phyloP scores from a whole-genome alignment of 2,888 invertebrate genomes.

The Lochmaea capreae region DNA sequence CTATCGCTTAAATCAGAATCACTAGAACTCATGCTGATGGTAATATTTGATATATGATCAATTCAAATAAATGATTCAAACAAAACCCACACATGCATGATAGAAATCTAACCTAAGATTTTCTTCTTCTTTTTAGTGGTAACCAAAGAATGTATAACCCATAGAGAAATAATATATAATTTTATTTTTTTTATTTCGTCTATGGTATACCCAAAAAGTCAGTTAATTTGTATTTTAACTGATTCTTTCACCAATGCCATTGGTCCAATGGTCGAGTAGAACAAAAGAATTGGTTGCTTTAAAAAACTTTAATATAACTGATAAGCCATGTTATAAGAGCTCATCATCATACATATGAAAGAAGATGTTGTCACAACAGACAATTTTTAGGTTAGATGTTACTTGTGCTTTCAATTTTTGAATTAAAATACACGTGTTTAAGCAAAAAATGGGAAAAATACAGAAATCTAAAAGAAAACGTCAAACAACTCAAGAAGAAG shows the following conservation, averaged over 20 bases:
- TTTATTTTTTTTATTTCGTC: too few species aligned
- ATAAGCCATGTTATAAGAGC: background rate
- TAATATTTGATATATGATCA: background rate
- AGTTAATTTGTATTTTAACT: too few species aligned
- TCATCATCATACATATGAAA: background rate
- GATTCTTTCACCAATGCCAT: background rate
- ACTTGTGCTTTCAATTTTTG: background rate
- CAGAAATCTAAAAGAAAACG: conserved; percentile 48
- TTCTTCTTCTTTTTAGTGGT: background rate
- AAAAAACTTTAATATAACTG: too few species aligned
- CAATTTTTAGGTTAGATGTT: background rate
- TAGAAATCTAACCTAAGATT: background rate
- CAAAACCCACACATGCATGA: background rate
- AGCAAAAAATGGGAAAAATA: conserved; percentile 43
- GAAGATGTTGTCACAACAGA: background rate
- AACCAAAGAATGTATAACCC: too few species aligned
- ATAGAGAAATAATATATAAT: too few species aligned
- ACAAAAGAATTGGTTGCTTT: too few species aligned
- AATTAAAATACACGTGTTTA: conserved; percentile 14
- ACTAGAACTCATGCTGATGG: conserved; percentile 46
- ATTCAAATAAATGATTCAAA: background rate
- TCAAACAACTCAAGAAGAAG: conserved; percentile 21
- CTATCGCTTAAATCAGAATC: conserved; percentile 58
- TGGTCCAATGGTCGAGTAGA: too few species aligned
- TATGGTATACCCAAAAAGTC: too few species aligned